Conservation (phyloP, 2,113 vertebrate species). For the Entomyzon cyanotis region DNA sequence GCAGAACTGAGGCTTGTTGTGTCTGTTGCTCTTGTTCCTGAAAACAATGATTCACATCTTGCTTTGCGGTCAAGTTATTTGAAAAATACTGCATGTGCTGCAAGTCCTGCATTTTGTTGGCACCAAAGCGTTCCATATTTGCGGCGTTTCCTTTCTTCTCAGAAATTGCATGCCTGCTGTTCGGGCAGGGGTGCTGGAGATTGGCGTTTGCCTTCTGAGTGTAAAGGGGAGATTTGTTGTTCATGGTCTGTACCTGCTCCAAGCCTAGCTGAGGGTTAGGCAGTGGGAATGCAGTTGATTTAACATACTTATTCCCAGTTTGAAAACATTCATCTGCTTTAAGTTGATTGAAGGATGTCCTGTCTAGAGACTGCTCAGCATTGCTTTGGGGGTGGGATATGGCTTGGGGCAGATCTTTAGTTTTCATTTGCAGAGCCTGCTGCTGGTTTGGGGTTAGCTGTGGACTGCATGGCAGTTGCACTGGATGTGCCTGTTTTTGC, state of each 20-base stretch:
- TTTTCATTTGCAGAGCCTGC: slow-evolving; percentile 54
- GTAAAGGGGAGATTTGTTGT: slow-evolving; percentile 60
- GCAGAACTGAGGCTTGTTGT: slow-evolving; percentile 41
- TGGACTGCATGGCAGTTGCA: slow-evolving; percentile 70
- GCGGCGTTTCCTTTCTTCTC: slow-evolving; percentile 60
- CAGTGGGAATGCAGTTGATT: slow-evolving; percentile 68
- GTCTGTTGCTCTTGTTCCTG: slow-evolving; percentile 69
- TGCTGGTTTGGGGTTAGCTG: slow-evolving; percentile 66
- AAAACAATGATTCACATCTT: slow-evolving; percentile 75
- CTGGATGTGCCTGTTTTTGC: slow-evolving; percentile 74
- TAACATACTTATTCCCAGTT: slow-evolving; percentile 71
- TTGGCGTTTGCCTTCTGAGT: slow-evolving; percentile 47
- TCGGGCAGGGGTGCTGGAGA: slow-evolving; percentile 66
- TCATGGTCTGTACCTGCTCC: slow-evolving; percentile 68
- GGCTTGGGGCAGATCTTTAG: slow-evolving; percentile 53
- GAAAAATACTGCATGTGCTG: slow-evolving; percentile 76
- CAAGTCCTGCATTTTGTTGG: slow-evolving; percentile 65
- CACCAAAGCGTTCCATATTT: slow-evolving; percentile 24
- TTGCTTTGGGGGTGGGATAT: slow-evolving; percentile 35
- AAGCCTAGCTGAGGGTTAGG: slow-evolving; percentile 69
- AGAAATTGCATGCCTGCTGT: slow-evolving; percentile 59
- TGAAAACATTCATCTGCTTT: slow-evolving; percentile 71
- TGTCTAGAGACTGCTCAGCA: slow-evolving; percentile 40
- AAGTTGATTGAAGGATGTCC: slow-evolving; percentile 38
- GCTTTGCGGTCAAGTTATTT: slow-evolving; percentile 76